phyloP scores from a whole-genome alignment of 2,113 vertebrate species.

The Paracanthobrama guichenoti region DNA sequence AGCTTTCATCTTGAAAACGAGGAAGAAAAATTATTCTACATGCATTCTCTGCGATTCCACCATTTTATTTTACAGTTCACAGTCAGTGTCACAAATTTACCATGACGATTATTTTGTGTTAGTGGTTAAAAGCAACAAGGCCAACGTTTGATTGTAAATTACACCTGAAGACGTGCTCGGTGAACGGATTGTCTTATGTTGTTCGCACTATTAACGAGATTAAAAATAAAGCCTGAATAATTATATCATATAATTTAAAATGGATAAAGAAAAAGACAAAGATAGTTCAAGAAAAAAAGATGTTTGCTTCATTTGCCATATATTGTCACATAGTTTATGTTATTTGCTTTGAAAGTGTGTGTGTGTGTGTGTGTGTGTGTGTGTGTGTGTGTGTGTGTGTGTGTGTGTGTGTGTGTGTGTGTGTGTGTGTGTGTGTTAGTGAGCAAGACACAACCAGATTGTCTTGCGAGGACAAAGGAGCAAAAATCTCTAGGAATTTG shows the following conservation, averaged over 20 bases:
- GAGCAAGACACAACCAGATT: conserved; percentile 25
- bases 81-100: not conserved
- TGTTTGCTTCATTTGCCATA: conserved; percentile 50
- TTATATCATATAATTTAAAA: conserved; percentile 39
- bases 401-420: conserved; percentile 5
- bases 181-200: conserved; percentile 40
- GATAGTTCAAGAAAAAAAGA: not conserved
- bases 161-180: conserved; percentile 2
- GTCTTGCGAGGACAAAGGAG: conserved; percentile 47
- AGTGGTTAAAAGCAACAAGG: conserved; percentile 1
- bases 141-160: conserved; percentile 8
- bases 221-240: conserved; percentile 53
- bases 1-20: not conserved
- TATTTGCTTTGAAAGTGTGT: conserved; percentile 41
- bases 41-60: not conserved
- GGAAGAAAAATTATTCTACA: not conserved
- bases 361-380: conserved; percentile 5
- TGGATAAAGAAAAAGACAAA: not conserved
- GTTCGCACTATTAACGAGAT: conserved; percentile 48
- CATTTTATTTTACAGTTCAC: conserved; percentile 13
- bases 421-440: not conserved
- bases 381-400: not conserved
- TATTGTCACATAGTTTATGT: conserved; percentile 30
- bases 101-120: not conserved
- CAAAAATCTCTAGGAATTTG: conserved; percentile 52